These are phyloP conservation scores for Orthonevra nobilis DNA, from an alignment of 2,888 invertebrate genomes.

Conservation along the genomic window DNA sequence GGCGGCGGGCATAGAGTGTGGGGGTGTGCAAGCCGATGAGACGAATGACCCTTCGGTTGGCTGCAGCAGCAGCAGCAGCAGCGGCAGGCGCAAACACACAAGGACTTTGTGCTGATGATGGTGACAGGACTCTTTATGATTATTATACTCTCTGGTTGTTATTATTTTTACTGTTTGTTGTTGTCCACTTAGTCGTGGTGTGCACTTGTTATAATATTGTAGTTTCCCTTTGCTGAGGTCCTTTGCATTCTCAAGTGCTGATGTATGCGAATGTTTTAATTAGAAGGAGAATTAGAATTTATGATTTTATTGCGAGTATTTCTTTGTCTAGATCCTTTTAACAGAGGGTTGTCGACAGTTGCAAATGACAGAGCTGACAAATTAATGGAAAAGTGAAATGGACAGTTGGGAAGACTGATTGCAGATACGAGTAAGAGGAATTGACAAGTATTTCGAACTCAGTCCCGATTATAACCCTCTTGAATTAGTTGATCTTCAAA, in stretches of 20 bases:
- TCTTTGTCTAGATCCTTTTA: not conserved
- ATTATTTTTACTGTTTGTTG: conserved; percentile 61
- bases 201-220: conserved; percentile 46
- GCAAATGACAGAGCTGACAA: not conserved
- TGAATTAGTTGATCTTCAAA: too few species aligned
- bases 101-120: conserved; percentile 42
- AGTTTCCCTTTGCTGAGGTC: conserved; percentile 17
- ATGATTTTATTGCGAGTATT: conserved; percentile 28
- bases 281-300: conserved; percentile 36
- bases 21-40: conserved; percentile 48
- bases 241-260: conserved; percentile 21
- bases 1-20: conserved; percentile 30
- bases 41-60: conserved; percentile 66
- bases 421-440: too few species aligned
- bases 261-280: conserved; percentile 61
- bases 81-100: conserved; percentile 29
- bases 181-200: conserved; percentile 48
- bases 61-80: conserved; percentile 28
- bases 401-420: too few species aligned
- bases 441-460: too few species aligned
- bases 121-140: conserved; percentile 67
- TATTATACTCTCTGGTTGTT: conserved; percentile 57
- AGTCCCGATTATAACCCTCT: too few species aligned
- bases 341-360: not conserved
- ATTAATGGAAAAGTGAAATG: too few species aligned